phyloP scores from a whole-genome alignment of 2,888 invertebrate species.

The Podotricha telesiphe region DNA sequence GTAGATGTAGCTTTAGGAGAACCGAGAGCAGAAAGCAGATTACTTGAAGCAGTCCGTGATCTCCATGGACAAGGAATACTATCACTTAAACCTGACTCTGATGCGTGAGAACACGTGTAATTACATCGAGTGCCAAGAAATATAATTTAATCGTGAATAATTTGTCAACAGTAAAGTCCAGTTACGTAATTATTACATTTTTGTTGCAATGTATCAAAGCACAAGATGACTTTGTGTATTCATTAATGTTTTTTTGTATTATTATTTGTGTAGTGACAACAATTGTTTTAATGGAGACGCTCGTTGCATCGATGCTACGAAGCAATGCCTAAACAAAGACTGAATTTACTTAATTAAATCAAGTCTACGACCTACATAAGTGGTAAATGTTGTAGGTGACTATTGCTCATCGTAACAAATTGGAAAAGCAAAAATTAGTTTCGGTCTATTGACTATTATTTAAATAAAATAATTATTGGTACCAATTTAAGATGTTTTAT shows the following conservation, averaged over 20 bases:
- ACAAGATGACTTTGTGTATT: conserved; percentile 59
- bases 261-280: conserved; percentile 51
- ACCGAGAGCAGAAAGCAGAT: conserved; percentile 88
- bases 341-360: conserved; percentile 74
- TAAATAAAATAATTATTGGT: conserved; percentile 50
- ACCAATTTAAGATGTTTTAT: conserved; percentile 42
- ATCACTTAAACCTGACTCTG: conserved; percentile 74
- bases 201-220: conserved; percentile 56
- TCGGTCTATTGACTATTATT: conserved; percentile 80
- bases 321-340: conserved; percentile 77
- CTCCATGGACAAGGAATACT: conserved; percentile 88
- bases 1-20: conserved; percentile 92
- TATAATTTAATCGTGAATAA: conserved; percentile 43
- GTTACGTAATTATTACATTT: conserved; percentile 52
- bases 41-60: conserved; percentile 89
- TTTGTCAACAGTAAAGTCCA: conserved; percentile 53
- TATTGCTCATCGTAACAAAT: conserved; percentile 72
- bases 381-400: conserved; percentile 52
- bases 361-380: conserved; percentile 52
- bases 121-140: conserved; percentile 58
- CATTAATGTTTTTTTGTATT: conserved; percentile 50
- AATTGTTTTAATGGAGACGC: conserved; percentile 56
- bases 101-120: conserved; percentile 54
- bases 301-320: conserved; percentile 49
- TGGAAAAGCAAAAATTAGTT: conserved; percentile 64